Base-by-base conservation (phyloP, 2,113 vertebrate species). In the Eptesicus fuscus region DNA sequence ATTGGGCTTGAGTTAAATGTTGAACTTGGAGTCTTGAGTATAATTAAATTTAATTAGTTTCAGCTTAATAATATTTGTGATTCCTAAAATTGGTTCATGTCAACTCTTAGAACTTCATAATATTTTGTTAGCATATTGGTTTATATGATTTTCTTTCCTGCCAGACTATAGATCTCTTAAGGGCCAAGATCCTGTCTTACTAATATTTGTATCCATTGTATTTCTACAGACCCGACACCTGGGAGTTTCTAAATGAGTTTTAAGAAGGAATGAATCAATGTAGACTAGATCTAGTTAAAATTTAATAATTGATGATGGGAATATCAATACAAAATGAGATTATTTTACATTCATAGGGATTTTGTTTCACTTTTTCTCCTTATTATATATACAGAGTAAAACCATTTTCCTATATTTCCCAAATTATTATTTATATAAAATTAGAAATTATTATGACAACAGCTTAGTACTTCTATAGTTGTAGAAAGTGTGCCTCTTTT, bases 11-110 rank as follows among this genome's bases (percentile, higher is more conserved):
- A 90, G 95, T 84, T 96, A 83, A 93, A 91, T 82, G 37, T 42
- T 94, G 56, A 88, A 88, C 88, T 87, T 83, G 22, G 17, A 79
- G 8, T 61, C 12, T 35, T 37, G 12, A 87, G 13, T 79, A 69
- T 49, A 97, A 95, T 76, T 30, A 78, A 91, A 83, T 83, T 91
- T 71, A 85, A 70, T 87, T n/a, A 71, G 16, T 84, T 94, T 85
- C 40, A 78, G 25, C n/a, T 83, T 93, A 91, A 93, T 85, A 79
- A 69, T 73, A 16, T 65, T 83, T 40, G 1, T 70, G 25, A 91
- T 91, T 67, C 10, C 30, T 93, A 40, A 95, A 93, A 89, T 56
- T 90, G 51, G 20, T 69, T 91, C 23, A 49, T 96, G 8, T 92
- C 13, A 30, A 83, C 14, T 61, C 40, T 69, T 88, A 28, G 23